Conservation (phyloP, 2,797 vertebrate genomes). For the Sebastes melanostomus region DNA sequence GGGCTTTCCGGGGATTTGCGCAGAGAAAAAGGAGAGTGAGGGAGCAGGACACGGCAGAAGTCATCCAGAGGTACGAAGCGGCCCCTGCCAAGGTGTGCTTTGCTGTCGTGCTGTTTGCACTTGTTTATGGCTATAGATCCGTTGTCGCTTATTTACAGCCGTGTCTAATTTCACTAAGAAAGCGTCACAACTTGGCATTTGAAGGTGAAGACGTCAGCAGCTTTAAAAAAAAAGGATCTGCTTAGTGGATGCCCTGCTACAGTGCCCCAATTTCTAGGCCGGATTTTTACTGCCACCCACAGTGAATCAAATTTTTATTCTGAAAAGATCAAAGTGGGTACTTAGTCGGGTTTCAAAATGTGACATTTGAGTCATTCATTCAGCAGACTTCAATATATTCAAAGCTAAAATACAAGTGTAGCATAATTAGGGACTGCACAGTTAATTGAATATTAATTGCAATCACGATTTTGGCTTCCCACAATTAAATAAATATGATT, state of each 20-base stretch:
- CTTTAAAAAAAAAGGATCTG: slow-evolving; percentile 23
- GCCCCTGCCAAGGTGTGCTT: slow-evolving; percentile 17
- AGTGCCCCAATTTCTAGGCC: background rate
- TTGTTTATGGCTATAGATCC: slow-evolving; percentile 20
- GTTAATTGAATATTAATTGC: too few species aligned
- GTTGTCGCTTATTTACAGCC: slow-evolving; percentile 41
- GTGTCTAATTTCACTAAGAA: slow-evolving; percentile 50
- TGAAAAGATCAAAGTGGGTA: background rate
- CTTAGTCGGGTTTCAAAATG: too few species aligned
- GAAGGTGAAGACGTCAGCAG: slow-evolving; percentile 38
- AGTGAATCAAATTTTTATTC: slow-evolving; percentile 3
- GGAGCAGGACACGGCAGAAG: slow-evolving; percentile 87
- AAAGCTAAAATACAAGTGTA: background rate
- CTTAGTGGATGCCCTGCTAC: slow-evolving; percentile 3
- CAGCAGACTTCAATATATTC: background rate
- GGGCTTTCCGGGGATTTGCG: slow-evolving; percentile 92
- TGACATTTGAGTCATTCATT: background rate
- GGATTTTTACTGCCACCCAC: slow-evolving; percentile 15
- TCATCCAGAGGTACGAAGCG: slow-evolving; percentile 91
- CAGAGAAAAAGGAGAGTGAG: slow-evolving; percentile 92
- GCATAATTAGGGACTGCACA: too few species aligned
- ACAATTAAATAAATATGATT: too few species aligned
- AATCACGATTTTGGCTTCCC: too few species aligned
- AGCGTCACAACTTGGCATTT: slow-evolving; percentile 37
- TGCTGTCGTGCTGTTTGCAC: slow-evolving; percentile 19